Evolutionary conservation across 92 coral and sea anemone genomes (phyloP).

Genomic region (Palythoa heliodiscus): DNA sequence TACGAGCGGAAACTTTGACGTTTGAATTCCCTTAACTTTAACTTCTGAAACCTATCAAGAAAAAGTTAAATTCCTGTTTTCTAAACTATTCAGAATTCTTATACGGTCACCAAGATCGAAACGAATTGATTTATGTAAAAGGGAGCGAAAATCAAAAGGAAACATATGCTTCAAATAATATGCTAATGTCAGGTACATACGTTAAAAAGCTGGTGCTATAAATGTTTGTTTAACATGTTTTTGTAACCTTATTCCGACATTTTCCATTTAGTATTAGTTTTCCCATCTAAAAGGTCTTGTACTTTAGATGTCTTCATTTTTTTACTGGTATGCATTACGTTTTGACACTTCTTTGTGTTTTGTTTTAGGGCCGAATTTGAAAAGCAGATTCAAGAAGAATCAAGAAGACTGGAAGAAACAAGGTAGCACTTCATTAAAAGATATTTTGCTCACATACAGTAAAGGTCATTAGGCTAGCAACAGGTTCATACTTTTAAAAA

Average conservation of each 20-base stretch:
- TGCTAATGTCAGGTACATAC: not conserved
- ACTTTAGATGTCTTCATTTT: not conserved
- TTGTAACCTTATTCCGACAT: not conserved
- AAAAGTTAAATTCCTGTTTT: too few species aligned
- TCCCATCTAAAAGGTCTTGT: not conserved
- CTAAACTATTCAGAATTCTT: not conserved
- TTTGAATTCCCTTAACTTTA: too few species aligned
- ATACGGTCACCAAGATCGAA: not conserved
- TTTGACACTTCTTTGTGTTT: not conserved
- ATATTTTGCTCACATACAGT: not conserved
- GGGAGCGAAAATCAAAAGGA: not conserved
- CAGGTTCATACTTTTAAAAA: not conserved
- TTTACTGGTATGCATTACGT: not conserved
- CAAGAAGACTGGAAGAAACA: slow-evolving; percentile 92
- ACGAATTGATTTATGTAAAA: not conserved
- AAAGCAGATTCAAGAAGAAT: slow-evolving; percentile 92
- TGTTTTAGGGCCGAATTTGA: slow-evolving; percentile 84
- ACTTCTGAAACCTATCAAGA: too few species aligned
- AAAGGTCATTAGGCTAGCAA: not conserved
- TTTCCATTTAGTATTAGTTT: not conserved
- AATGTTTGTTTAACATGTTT: not conserved
- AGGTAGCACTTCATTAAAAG: slow-evolving; percentile 52
- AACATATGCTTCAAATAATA: not conserved
- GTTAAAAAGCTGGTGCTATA: slow-evolving; percentile 4
- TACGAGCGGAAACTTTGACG: too few species aligned